Base-by-base conservation (phyloP, 2,888 invertebrate genomes). In the Scaeva pyrastri region DNA sequence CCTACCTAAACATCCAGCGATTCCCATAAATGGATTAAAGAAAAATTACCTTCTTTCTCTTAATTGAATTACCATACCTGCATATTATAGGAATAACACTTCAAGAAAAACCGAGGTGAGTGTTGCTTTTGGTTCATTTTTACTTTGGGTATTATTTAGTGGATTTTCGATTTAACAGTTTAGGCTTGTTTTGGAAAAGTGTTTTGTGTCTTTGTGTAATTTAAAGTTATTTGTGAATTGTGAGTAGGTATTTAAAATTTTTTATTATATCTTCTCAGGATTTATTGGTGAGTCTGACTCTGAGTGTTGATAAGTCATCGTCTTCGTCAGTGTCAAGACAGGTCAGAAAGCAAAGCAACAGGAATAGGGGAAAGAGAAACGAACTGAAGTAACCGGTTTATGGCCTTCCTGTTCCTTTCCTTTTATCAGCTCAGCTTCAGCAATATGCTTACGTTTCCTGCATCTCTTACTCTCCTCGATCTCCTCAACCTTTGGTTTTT, bases 41-140 rank as follows among this genome's bases (percentile, higher is more conserved):
- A 19, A 21, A 12, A 64, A 43, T n/a, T 43, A 16, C 26, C 11
- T 16, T 7, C 26, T 11, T 12, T 60, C n/a, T 43, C 12, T 16
- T 64, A 64, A 64, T 64, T 64, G 26, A 64, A 64, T 64, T 64
- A 64, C 45, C 26, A 64, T 64, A 64, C 45, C 45, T 26, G 26
- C 45, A 45, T 26, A 45, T 31, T 45, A 26, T 45, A 4, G 45
- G 43, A 62, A 64, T 45, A 43, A 45, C n/a, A 45, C 16, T 43
- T 4, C 14, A 64, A 64, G n/a, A 64, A 60, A 64, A 64, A 64
- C 45, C 16, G 26, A 64, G 64, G 64, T 64, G 26, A 64, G 64
- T 62, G 14, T 64, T 62, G 10, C 26, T 64, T 64, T 3, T 60
- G 7, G 8, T 21, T 11, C 31, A 31, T 36, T 56, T 5, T 12